These are phyloP conservation scores for Pagrus major DNA, from an alignment of 2,113 vertebrate species.

Conservation along the genomic window DNA sequence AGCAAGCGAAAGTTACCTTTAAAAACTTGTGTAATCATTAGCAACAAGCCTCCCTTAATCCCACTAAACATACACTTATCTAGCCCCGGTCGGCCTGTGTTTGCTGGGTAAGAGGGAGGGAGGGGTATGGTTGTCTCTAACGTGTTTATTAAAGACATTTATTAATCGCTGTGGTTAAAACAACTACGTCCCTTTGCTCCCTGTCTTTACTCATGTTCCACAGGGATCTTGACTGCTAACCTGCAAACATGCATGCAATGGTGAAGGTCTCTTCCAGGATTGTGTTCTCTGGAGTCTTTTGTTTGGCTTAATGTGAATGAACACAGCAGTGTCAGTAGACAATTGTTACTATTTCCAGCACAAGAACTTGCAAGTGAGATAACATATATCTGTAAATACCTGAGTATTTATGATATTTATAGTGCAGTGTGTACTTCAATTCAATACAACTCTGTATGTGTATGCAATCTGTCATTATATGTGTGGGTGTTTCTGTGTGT, in stretches of 20 bases:
- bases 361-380: not conserved
- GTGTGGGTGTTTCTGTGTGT: constrained; percentile 18
- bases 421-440: not conserved
- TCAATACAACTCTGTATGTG: not conserved
- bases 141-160: constrained; percentile 76
- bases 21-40: constrained; percentile 89
- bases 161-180: constrained; percentile 81
- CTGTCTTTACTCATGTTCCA: constrained; percentile 68
- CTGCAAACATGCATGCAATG: constrained; percentile 42
- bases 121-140: constrained; percentile 65
- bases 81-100: constrained; percentile 72
- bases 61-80: constrained; percentile 87
- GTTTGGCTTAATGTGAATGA: constrained; percentile 40
- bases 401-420: not conserved
- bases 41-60: constrained; percentile 86
- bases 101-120: constrained; percentile 49
- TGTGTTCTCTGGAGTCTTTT: constrained; percentile 58
- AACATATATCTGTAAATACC: not conserved
- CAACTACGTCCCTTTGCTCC: constrained; percentile 66
- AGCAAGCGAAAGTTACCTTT: constrained; percentile 87
- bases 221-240: constrained; percentile 62
- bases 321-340: constrained; percentile 16
- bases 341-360: constrained; percentile 11
- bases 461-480: not conserved
- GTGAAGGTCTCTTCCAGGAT: constrained; percentile 33